Conservation (phyloP, 2,888 invertebrate species). For the Tenthredo amoena region DNA sequence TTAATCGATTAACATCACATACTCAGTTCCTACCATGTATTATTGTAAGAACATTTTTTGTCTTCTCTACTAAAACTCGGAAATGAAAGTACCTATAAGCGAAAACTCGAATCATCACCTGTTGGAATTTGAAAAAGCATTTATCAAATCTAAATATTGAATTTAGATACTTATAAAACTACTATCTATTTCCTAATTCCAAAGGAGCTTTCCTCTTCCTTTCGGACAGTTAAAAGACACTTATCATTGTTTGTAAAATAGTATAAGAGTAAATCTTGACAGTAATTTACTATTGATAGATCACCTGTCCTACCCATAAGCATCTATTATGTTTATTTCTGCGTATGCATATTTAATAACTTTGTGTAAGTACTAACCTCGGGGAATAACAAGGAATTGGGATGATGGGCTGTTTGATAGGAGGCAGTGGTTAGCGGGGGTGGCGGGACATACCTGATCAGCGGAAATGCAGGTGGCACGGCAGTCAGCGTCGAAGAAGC, state of each 20-base stretch:
- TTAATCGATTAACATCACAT: neutral
- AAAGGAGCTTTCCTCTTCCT: neutral
- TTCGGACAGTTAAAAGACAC: neutral
- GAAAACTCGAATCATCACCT: neutral
- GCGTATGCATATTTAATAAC: constrained; percentile 29
- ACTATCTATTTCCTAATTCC: neutral
- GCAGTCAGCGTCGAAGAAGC: constrained; percentile 79
- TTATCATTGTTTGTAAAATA: neutral
- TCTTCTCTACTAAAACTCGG: neutral
- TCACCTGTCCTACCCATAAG: neutral
- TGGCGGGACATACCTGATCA: constrained; percentile 79
- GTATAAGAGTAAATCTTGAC: neutral
- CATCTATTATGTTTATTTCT: constrained; percentile 27
- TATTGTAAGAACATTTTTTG: neutral
- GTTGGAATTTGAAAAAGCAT: neutral
- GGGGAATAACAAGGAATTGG: constrained; percentile 59
- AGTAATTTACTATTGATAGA: neutral
- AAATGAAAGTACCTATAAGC: neutral
- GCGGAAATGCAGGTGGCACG: constrained; percentile 78
- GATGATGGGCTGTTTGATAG: constrained; percentile 72
- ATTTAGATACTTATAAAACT: neutral
- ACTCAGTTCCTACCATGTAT: neutral
- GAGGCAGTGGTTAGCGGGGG: constrained; percentile 78
- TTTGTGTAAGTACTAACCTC: constrained; percentile 37
- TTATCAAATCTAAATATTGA: neutral